Percentiles rank a stretch among this genome's conserved stretches.
Evolutionary conservation across 2,797 vertebrate species (phyloP).

Genomic region (Carcharodon carcharias): DNA sequence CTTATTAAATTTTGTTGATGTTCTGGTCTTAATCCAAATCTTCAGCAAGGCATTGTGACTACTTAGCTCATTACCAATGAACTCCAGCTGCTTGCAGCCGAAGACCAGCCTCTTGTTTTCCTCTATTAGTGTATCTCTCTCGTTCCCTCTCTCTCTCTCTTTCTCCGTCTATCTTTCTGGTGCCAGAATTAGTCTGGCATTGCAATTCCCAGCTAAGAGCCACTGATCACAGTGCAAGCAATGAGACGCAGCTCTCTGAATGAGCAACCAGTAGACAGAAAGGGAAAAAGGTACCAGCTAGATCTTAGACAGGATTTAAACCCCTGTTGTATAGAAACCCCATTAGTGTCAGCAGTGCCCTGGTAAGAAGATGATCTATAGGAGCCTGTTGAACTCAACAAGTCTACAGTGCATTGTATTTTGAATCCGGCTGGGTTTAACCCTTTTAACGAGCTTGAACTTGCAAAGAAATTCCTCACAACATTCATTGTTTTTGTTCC

Average conservation of each 20-base stretch:
- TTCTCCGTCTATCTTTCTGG: neutral
- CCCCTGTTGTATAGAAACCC: neutral
- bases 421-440: neutral
- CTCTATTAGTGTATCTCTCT: neutral
- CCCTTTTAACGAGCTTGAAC: neutral
- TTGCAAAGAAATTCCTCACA: neutral
- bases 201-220: neutral
- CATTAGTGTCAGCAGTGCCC: neutral
- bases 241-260: neutral
- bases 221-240: neutral
- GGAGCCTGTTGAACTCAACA: neutral
- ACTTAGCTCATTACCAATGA: neutral
- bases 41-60: neutral
- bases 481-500: neutral
- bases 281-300: neutral
- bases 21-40: slow-evolving; percentile 16
- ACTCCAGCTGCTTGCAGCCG: neutral
- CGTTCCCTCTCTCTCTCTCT: neutral
- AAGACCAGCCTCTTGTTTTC: neutral
- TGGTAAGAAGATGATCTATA: neutral
- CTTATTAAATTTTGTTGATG: neutral
- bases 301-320: neutral
- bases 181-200: neutral
- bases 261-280: neutral
- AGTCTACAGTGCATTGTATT: neutral